Evolutionary conservation across 2,888 invertebrate species (phyloP), one percentile per base, ranked within the genome.

Genomic region (Eristalinus aeneus): DNA sequence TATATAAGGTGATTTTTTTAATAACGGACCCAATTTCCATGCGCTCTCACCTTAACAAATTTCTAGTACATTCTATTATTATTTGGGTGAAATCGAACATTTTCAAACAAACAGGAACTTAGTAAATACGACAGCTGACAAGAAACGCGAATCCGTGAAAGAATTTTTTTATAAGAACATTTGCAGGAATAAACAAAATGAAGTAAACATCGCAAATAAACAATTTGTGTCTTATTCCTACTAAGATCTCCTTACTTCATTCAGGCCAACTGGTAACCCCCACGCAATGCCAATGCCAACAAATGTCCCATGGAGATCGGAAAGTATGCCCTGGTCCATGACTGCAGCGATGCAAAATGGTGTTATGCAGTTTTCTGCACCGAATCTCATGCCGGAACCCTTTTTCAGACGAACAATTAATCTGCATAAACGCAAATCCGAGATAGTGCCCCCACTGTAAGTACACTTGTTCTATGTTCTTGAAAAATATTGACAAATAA

Each of bases 251-350:
- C 8, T 61, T 23, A 23, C 23, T 27, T 56, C 23, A 22, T 56
- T 16, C 12, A 87, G 87, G 10, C 77, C 84, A 11, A 71, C 80
- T 23, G 76, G 73, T 27, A 84, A 77, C 56, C 88, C 89, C 36
- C 89, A 89, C 65, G 56, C 82, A 36, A 90, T 90, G 89, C 90
- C 90, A 11, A 85, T 88, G 22, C 90, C 90, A 31, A 79, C 89
- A 22, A 78, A 86, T 64, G 80, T 82, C 56, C 90, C 89, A 34
- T 94, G 94, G 94, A 94, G 93, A 88, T 91, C 94, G 5, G 93
- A 94, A 78, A 92, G 93, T 10, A 90, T 94, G 88, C 91, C 94
- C 0, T 94, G 94, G 94, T 89, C 90, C 88, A 83, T 91, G 60
- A 90, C 89, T 22, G 93, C 94, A 11, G 90, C 93, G 89, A 90